These are phyloP conservation scores for Fistularia commersonii DNA, from an alignment of 2,797 vertebrate species.

Conservation along the genomic window DNA sequence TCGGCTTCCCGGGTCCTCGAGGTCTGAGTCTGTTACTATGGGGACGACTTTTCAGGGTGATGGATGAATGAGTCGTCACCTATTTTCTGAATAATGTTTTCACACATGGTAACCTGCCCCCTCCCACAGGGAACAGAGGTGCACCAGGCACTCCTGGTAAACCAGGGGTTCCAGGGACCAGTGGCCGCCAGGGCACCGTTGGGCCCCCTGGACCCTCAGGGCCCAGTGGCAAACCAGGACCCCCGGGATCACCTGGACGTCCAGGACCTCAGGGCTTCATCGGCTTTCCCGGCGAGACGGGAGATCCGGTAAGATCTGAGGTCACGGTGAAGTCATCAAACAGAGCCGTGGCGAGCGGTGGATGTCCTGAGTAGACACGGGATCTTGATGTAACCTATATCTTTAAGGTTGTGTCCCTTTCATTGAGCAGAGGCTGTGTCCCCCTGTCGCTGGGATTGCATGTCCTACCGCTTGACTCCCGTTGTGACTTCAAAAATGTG, in stretches of 20 bases:
- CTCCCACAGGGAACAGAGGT: slow-evolving; percentile 64
- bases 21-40: slow-evolving; percentile 43
- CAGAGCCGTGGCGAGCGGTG: too few species aligned
- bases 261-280: slow-evolving; percentile 53
- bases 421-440: too few species aligned
- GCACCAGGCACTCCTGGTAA: slow-evolving; percentile 33
- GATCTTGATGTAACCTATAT: too few species aligned
- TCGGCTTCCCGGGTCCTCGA: slow-evolving; percentile 58
- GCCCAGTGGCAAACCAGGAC: slow-evolving; percentile 38
- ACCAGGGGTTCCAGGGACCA: slow-evolving; percentile 45
- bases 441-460: too few species aligned
- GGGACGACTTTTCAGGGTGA: not conserved
- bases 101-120: too few species aligned
- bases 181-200: slow-evolving; percentile 42
- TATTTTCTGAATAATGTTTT: too few species aligned
- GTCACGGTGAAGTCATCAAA: too few species aligned
- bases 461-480: too few species aligned
- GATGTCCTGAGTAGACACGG: too few species aligned
- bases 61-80: too few species aligned
- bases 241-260: slow-evolving; percentile 50
- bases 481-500: too few species aligned
- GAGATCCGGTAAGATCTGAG: slow-evolving; percentile 61
- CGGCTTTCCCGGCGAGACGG: slow-evolving; percentile 62
- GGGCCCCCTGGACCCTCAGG: slow-evolving; percentile 58
- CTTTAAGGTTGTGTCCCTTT: too few species aligned